Percentiles rank a stretch among this genome's conserved stretches.
These are phyloP conservation scores for Tigriopus californicus DNA, from an alignment of 2,888 invertebrate species.

Conservation along the genomic window DNA sequence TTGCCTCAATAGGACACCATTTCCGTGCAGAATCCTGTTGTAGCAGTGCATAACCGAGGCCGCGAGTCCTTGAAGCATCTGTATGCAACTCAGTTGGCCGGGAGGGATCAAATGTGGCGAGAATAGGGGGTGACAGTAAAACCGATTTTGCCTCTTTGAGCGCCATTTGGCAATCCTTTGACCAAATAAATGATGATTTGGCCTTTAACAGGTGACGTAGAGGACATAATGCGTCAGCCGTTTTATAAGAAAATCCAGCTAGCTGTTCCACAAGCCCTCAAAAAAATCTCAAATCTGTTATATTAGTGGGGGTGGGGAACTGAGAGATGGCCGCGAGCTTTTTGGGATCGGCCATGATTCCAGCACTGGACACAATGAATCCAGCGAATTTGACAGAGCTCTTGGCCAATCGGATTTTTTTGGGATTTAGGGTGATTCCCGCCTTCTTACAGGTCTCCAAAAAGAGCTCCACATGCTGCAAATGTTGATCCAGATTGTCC, in stretches of 20 bases:
- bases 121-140: slow-evolving; percentile 8
- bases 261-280: too few species aligned
- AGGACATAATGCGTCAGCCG: too few species aligned
- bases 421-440: neutral
- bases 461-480: neutral
- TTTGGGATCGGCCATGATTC: neutral
- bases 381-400: too few species aligned
- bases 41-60: slow-evolving; percentile 15
- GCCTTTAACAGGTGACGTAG: too few species aligned
- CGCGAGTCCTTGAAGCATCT: slow-evolving; percentile 10
- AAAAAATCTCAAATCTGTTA: too few species aligned
- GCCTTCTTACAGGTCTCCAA: neutral
- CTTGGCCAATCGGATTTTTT: neutral
- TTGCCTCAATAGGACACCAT: slow-evolving; percentile 12
- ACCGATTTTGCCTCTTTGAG: slow-evolving; percentile 11
- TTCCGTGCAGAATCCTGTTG: slow-evolving; percentile 5
- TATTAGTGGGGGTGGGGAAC: neutral
- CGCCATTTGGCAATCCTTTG: neutral
- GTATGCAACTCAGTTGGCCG: slow-evolving; percentile 9
- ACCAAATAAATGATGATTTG: too few species aligned
- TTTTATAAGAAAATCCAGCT: too few species aligned
- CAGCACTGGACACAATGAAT: too few species aligned
- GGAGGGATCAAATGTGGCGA: slow-evolving; percentile 12
- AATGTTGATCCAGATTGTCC: neutral
- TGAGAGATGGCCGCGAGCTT: neutral